Percentiles rank a stretch among this genome's conserved stretches.
These are phyloP conservation scores for Ormyrus labotus DNA, from an alignment of 2,888 invertebrate species.

Conservation along the genomic window DNA sequence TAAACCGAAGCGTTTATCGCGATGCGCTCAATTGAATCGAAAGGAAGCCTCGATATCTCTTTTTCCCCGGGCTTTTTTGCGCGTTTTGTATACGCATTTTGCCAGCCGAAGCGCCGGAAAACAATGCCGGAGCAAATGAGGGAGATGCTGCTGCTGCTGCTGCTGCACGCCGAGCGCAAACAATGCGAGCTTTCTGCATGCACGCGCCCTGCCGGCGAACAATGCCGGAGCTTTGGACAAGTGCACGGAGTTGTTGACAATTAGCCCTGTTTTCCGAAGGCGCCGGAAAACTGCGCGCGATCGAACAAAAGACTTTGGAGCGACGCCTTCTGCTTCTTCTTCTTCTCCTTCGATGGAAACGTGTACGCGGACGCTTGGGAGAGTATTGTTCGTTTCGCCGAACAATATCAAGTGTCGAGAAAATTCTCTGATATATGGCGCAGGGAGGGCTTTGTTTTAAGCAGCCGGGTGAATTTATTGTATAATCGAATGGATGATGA, in stretches of 20 bases:
- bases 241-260: background rate
- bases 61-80: too few species aligned
- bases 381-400: too few species aligned
- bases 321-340: background rate
- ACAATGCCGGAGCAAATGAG: slow-evolving; percentile 11
- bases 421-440: too few species aligned
- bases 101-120: background rate
- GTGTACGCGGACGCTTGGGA: background rate
- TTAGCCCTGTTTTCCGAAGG: slow-evolving; percentile 21
- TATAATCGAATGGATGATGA: too few species aligned
- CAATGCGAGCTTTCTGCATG: background rate
- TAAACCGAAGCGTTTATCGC: slow-evolving; percentile 8
- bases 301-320: background rate
- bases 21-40: background rate
- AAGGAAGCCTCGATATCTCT: too few species aligned
- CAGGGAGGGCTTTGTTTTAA: background rate
- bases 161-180: slow-evolving; percentile 8
- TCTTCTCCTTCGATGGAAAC: too few species aligned
- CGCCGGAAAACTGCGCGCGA: slow-evolving; percentile 10
- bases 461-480: too few species aligned
- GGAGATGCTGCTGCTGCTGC: background rate
- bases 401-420: too few species aligned
- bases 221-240: background rate
- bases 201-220: background rate
- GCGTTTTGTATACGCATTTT: too few species aligned